Percentiles rank a stretch among this genome's conserved stretches.
Conservation (phyloP, 2,797 vertebrate genomes). For the Rachycentron canadum region DNA sequence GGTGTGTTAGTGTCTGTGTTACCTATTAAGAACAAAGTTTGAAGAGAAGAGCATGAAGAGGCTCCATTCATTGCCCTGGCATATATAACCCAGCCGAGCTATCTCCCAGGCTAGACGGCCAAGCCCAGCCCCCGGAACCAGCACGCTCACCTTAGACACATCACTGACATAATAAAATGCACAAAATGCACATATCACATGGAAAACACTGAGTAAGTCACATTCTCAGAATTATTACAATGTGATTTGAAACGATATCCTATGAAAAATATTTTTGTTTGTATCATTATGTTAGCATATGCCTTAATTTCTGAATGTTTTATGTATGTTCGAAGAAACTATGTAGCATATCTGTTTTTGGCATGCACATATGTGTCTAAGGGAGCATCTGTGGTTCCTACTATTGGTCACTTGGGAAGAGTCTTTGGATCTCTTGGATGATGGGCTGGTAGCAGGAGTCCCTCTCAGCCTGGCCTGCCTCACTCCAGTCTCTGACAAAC, state of each 20-base stretch:
- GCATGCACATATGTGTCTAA: slow-evolving; percentile 35
- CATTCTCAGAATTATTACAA: slow-evolving; percentile 26
- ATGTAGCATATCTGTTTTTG: slow-evolving; percentile 6
- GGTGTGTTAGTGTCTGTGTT: slow-evolving; percentile 54
- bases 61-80: slow-evolving; percentile 99
- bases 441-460: slow-evolving; percentile 96
- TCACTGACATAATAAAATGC: slow-evolving; percentile 85
- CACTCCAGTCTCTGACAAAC: slow-evolving; percentile 99
- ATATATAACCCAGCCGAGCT: slow-evolving; percentile 94
- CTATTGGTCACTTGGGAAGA: slow-evolving; percentile 94
- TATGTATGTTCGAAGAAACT: not conserved
- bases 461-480: slow-evolving; percentile 92
- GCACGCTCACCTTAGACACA: slow-evolving; percentile 94
- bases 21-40: slow-evolving; percentile 99
- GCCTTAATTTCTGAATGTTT: not conserved
- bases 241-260: slow-evolving; percentile 19
- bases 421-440: slow-evolving; percentile 93
- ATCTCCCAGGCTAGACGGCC: slow-evolving; percentile 99
- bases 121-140: slow-evolving; percentile 97
- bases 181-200: slow-evolving; percentile 77
- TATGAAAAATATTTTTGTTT: not conserved
- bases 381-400: slow-evolving; percentile 76
- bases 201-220: slow-evolving; percentile 62
- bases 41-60: slow-evolving; percentile 99
- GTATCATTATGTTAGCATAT: not conserved